Base-by-base conservation (phyloP, 2,797 vertebrate species). In the Rhinophrynus dorsalis region DNA sequence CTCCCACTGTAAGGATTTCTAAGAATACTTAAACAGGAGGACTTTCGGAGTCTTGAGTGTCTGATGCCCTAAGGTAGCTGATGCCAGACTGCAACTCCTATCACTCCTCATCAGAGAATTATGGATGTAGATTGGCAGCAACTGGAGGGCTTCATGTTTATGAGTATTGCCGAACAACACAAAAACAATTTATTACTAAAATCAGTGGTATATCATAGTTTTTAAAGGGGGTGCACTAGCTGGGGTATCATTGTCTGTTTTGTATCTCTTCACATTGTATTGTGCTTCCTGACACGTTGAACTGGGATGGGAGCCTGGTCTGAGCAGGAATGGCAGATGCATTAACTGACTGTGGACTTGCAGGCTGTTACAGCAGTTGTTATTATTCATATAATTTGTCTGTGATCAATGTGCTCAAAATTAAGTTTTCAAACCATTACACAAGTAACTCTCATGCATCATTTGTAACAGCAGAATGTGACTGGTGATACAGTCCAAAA, bases 331-430 rank as follows among this genome's bases (percentile, higher is more conserved):
- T 20, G 20, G 6, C 35, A 40, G n/a, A 26, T 26, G 37, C 37
- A 59, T 26, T 7, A 6, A 2, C 57, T 32, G 11, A 6, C 54
- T 12, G 32, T 13, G 3, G 32, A 35, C 54, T 15, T 12, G 5
- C 54, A 56, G 54, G 11, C 32, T 37, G 54, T 38, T 37, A 21
- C n/a, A 18, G n/a, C 54, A 24, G 54, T 32, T 35, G 54, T 37
- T 37, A 2, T 37, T 2, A 30, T 24, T 56, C 17, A 12, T 38
- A 15, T 15, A 33, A 54, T 54, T 54, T 11, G 29, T 8, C 51
- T 32, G 33, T n/a, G 13, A 15, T 27, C 48, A 29, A 15, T 51
- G 9, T 15, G 37, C 13, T 38, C 37, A 15, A 13, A 38, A 12
- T 15, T 38, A 4, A 38, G 6, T 38, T 38, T n/a, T 38, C 13